Base-by-base conservation (phyloP, 2,888 invertebrate species). In the Caenorhabditis angaria region DNA sequence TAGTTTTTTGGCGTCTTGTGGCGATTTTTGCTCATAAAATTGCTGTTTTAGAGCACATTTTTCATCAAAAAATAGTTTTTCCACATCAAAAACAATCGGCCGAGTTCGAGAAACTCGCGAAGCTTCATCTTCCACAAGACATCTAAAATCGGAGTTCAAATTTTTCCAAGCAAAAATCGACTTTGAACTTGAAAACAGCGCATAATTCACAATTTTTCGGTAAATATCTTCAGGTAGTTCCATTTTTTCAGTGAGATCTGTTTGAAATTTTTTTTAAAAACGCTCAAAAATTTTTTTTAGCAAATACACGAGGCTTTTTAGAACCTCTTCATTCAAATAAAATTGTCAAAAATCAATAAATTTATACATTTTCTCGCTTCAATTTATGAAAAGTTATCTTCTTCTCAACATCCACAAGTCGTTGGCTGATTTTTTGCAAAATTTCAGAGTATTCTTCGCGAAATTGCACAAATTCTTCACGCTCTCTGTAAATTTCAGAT, bases 1-100 rank as follows among this genome's bases (percentile, higher is more conserved):
- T 51, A 63, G 25, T 35, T 59, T 12, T 27, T 56, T 29, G 18
- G n/a, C n/a, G n/a, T n/a, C n/a, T n/a, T n/a, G n/a, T n/a, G n/a
- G n/a, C n/a, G n/a, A 20, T 29, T n/a, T 18, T n/a, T 4, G 2
- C n/a, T 29, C 32, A 18, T 56, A 56, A 32, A 22, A 32, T 5
- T 32, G n/a, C 20, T 56, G n/a, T 50, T 22, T 20, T 22, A 50
- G 50, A 3, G 50, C 22, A 24, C 14, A 35, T 35, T 24, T 22
- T 22, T 54, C 8, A 18, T 56, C 55, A 29, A 29, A 20, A n/a
- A 29, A 56, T 8, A 56, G 18, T 20, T 56, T 20, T 14, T 25
- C 18, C 29, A 56, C 32, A 32, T 56, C 55, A 10, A 56, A 27
- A n/a, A n/a, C 18, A 8, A 56, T 29, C 8, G 55, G 29, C 4